Evolutionary conservation across 2,888 invertebrate genomes (phyloP), one percentile per base, ranked within the genome.

Genomic region (Cryptocephalus moraei): DNA sequence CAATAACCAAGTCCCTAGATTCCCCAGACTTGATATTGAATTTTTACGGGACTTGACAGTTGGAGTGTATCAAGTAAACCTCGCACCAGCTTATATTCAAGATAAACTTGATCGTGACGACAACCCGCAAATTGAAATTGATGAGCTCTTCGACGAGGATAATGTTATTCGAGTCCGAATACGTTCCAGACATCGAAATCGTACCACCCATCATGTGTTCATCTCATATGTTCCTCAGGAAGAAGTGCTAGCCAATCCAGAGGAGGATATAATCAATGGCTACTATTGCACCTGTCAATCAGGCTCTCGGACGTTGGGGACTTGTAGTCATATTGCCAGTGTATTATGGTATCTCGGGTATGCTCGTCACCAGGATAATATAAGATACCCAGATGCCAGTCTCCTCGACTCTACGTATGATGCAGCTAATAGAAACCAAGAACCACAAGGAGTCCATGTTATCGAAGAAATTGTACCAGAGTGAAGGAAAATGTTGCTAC

Each of bases 61-160:
- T 33, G 43, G 43, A 13, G 13, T 43, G 4, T 43, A 43, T 8
- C 43, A 43, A 33, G 33, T 43, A 33, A 12, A 10, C 38, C 22
- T 43, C n/a, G 33, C 33, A n/a, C 43, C 43, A 12, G 10, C 33
- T 32, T 43, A 43, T 43, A 33, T 43, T 43, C 43, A 43, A 41
- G 36, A 36, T 12, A 36, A 36, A 36, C n/a, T 36, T n/a, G 11
- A 36, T 11, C n/a, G 6, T 4, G 36, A 2, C 3, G 36, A 12
- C 3, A 6, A 36, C 36, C 3, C n/a, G 2, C 11, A 36, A 36
- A n/a, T 36, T 36, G 11, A 36, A 36, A 36, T 36, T 36, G 36
- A 36, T 12, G 36, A 11, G 4, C 12, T 12, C 11, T n/a, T 22
- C 22, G 22, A 22, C 22, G 22, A 22, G 22, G 22, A 22, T 6